Evolutionary conservation across 2,888 invertebrate genomes (phyloP).

Genomic region (Andrena camellia): DNA sequence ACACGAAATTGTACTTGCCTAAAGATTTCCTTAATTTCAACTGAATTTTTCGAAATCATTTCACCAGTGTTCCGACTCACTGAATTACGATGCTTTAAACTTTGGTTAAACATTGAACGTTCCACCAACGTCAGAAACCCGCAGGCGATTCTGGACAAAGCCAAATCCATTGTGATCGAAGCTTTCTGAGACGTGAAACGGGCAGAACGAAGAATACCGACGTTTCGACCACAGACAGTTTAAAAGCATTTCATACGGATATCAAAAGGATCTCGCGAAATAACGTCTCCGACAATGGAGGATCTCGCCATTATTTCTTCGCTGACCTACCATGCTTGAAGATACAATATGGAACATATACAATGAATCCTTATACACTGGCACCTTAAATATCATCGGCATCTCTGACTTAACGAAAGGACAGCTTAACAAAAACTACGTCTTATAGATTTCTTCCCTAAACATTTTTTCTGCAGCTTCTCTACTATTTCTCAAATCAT

Average conservation of each 20-base stretch:
- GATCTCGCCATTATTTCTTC: constrained; percentile 40
- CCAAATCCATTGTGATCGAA: constrained; percentile 49
- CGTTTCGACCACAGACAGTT: constrained; percentile 43
- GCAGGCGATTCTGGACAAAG: constrained; percentile 41
- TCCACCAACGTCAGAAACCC: constrained; percentile 23
- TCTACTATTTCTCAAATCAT: not conserved
- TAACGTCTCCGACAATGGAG: constrained; percentile 49
- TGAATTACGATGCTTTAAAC: not conserved
- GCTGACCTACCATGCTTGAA: not conserved
- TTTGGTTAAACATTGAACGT: constrained; percentile 45
- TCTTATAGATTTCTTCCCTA: no score
- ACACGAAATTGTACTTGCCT: no score
- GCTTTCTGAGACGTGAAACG: constrained; percentile 37
- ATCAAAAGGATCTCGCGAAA: constrained; percentile 53
- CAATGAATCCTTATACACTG: constrained; percentile 17
- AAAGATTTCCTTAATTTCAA: no score
- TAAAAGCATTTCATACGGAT: constrained; percentile 44
- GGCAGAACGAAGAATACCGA: constrained; percentile 39
- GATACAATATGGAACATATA: constrained; percentile 28
- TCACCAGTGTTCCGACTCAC: not conserved
- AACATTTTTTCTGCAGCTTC: no score
- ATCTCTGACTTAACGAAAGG: not conserved
- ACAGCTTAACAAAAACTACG: not conserved
- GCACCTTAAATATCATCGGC: constrained; percentile 22
- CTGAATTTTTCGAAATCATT: no score